Base-by-base conservation (phyloP, 2,888 invertebrate species). In the Liopterus haemorrhoidalis region DNA sequence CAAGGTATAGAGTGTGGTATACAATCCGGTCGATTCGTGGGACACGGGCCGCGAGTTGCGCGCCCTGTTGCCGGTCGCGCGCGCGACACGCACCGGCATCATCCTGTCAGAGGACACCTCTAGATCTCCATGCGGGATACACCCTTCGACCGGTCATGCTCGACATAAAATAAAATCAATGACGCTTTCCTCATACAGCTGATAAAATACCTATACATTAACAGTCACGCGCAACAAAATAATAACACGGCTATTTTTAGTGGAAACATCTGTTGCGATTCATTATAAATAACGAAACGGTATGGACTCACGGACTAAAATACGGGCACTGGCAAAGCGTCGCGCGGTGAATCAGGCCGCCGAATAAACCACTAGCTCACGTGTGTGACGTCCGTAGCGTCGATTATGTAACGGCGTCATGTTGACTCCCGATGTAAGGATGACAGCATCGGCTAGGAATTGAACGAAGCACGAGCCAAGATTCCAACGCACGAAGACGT, bases 21-120 rank as follows among this genome's bases (percentile, higher is more conserved):
- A 67, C 66, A 67, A 67, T 67, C 66, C 58, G 59, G 41, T 50
- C 42, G 58, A 65, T 66, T 64, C 64, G 65, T 64, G 61, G 67
- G 59, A 52, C 61, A 57, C 55, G 22, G 19, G 35, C 48, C 27
- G 36, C 37, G 41, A 40, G 36, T 30, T 30, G 45, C 48, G 35
- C 27, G 69, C 71, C 70, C 70, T 70, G 70, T 70, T 70, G 50
- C 69, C 60, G 63, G 65, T 65, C 59, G 67, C 73, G 73, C 74
- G 73, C 71, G 65, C 69, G 63, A 62, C 60, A 54, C 54, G 51
- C 69, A 69, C 69, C 48, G 50, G 65, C 58, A 53, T 55, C n/a
- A n/a, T n/a, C n/a, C n/a, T n/a, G n/a, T n/a, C n/a, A n/a, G n/a
- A n/a, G n/a, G n/a, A n/a, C n/a, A n/a, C n/a, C n/a, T n/a, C n/a